These are phyloP conservation scores for Volucella inanis DNA, from an alignment of 2,888 invertebrate species.

Conservation along the genomic window DNA sequence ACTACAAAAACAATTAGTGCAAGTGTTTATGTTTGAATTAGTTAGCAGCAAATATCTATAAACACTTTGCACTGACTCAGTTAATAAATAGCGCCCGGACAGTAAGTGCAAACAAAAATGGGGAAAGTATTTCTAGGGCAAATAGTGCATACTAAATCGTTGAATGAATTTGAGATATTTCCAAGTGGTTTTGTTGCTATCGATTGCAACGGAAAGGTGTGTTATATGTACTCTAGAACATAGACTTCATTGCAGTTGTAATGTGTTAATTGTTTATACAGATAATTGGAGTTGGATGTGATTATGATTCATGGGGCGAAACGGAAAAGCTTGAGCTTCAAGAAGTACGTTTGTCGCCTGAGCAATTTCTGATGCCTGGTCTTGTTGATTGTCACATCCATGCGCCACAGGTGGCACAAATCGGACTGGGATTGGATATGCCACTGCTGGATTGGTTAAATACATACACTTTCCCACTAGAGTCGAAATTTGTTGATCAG, in stretches of 20 bases:
- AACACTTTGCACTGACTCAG: background rate
- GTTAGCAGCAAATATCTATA: too few relatives aligned
- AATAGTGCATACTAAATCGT: constrained; percentile 82
- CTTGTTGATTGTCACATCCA: constrained; percentile 95
- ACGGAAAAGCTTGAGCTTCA: constrained; percentile 54
- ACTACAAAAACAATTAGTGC: too few relatives aligned
- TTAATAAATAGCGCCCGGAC: background rate
- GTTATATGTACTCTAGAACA: background rate
- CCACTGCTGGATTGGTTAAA: constrained; percentile 93
- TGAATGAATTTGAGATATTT: constrained; percentile 82
- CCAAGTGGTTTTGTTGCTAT: constrained; percentile 85
- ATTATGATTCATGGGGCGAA: constrained; percentile 78
- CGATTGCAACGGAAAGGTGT: constrained; percentile 85
- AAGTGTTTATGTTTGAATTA: too few relatives aligned
- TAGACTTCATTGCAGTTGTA: constrained; percentile 5
- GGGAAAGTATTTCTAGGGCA: constrained; percentile 81
- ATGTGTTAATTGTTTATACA: constrained; percentile 71
- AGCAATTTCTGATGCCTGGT: constrained; percentile 92
- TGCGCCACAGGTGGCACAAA: constrained; percentile 94
- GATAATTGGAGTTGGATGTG: constrained; percentile 83
- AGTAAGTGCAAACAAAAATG: constrained; percentile 75
- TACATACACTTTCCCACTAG: constrained; percentile 93
- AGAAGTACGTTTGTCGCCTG: constrained; percentile 78
- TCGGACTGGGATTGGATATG: constrained; percentile 91
- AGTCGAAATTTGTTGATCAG: constrained; percentile 87